Base-by-base conservation (phyloP, 2,113 vertebrate species). In the Desmodus rotundus region DNA sequence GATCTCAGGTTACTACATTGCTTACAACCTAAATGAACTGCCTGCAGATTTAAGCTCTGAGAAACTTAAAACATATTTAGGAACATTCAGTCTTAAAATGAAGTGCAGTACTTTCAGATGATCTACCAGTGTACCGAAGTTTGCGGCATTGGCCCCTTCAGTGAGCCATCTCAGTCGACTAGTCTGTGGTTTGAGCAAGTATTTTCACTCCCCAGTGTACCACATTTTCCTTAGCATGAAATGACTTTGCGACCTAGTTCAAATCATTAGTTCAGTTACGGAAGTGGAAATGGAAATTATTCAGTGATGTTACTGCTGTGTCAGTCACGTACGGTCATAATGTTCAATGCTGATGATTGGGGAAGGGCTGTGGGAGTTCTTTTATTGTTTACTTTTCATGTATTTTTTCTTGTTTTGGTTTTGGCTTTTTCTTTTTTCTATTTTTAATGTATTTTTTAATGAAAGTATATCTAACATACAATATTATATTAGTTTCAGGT, bases 91-190 rank as follows among this genome's bases (percentile, higher is more conserved):
- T 94, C 52, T 96, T 68, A 67, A 96, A 87, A 17, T 54, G 52
- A 80, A 97, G 58, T 70, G 65, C 90, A 15, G 9, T 88, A 89
- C 95, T 96, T 96, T 96, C 81, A 96, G 38, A 20, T 96, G 81
- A 67, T 56, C 61, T 93, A 33, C 58, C 87, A 92, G 50, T n/a
- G 45, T 65, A 86, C 5, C 52, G 91, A 86, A 93, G 70, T 86
- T 78, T 91, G 50, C 56, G 87, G 14, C 87, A 65, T 50, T 6
- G 43, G 80, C 70, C 50, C 47, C 52, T 93, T 92, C 77, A 78
- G 3, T 74, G 85, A 70, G 91, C 54, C n/a, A 22, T 92, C 47
- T 81, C 80, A 93, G 0, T 33, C 80, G 83, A 87, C 77, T 93
- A 78, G 84, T 87, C 58, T 95, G 70, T 97, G 92, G 47, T 82